A percentile compares a stretch with the other conserved stretches of the same genome.
These are phyloP conservation scores for Brachionus rubens DNA, from an alignment of 1,140 invertebrate genomes.

Conservation along the genomic window DNA sequence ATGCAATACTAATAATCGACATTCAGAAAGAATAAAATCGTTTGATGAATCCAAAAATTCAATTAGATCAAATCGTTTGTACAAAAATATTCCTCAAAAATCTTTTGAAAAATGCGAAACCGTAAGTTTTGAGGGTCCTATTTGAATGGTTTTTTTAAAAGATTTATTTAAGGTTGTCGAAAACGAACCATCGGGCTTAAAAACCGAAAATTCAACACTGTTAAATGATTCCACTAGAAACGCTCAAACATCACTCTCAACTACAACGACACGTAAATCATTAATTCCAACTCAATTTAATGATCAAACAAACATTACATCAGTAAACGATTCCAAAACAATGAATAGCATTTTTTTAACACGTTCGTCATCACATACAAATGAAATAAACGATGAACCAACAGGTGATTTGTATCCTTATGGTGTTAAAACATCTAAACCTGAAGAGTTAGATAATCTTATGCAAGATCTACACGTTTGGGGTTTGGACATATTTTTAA, in stretches of 20 bases:
- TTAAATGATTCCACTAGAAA: conserved; percentile 13
- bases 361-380: neutral
- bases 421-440: conserved; percentile 57
- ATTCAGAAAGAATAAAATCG: neutral
- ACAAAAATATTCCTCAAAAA: neutral
- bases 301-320: too few relatives aligned
- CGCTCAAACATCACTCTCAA: neutral
- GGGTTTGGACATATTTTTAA: conserved; percentile 19
- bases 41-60: neutral
- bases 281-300: neutral
- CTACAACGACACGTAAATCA: neutral
- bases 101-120: neutral
- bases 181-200: neutral
- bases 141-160: neutral
- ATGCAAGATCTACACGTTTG: conserved; percentile 17
- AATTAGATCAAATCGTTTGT: neutral
- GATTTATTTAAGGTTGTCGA: neutral
- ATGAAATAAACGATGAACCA: neutral
- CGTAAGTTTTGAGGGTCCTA: neutral
- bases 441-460: conserved; percentile 52
- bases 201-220: neutral
- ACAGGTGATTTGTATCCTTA: conserved; percentile 49
- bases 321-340: too few relatives aligned
- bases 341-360: conserved; percentile 24
- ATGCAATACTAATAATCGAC: neutral